Conservation (phyloP, 53 echinoderm and acorn worm genomes). For the Holothuria scabra region DNA sequence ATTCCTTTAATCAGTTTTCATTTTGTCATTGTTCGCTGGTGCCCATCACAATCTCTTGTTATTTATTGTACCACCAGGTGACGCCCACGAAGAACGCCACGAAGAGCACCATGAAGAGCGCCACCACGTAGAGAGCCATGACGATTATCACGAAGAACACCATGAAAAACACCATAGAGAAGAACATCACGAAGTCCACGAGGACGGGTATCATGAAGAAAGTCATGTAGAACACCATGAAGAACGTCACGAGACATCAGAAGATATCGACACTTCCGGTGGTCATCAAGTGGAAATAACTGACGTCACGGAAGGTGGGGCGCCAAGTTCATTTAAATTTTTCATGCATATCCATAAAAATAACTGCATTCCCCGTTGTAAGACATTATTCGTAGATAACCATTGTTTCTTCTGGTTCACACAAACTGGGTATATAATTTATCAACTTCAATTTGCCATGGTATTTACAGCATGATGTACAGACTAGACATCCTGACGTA, state of each 20-base stretch:
- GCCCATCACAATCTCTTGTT: no score
- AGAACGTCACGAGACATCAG: constrained; percentile 9
- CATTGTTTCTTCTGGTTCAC: no score
- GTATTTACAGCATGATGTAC: no score
- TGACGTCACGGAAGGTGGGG: constrained; percentile 27
- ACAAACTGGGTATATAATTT: no score
- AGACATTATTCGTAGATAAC: no score
- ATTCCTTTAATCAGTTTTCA: no score
- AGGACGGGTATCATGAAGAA: constrained; percentile 24
- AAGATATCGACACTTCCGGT: constrained; percentile 7
- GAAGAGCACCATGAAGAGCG: constrained; percentile 20
- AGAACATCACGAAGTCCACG: constrained; percentile 34
- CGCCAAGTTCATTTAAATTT: no score
- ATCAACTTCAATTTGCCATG: no score
- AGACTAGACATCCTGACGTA: no score
- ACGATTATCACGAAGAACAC: constrained; percentile 12
- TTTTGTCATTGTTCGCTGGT: no score
- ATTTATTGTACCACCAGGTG: background rate
- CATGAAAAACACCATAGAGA: constrained; percentile 3
- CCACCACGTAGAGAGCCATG: background rate
- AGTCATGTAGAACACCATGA: background rate
- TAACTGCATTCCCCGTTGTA: no score
- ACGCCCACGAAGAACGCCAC: constrained; percentile 27
- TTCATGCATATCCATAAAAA: no score
- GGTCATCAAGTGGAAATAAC: constrained; percentile 27